Percentiles rank a stretch among this genome's conserved stretches.
These are phyloP conservation scores for Clarias fuscus DNA, from an alignment of 2,797 vertebrate genomes.

Conservation along the genomic window DNA sequence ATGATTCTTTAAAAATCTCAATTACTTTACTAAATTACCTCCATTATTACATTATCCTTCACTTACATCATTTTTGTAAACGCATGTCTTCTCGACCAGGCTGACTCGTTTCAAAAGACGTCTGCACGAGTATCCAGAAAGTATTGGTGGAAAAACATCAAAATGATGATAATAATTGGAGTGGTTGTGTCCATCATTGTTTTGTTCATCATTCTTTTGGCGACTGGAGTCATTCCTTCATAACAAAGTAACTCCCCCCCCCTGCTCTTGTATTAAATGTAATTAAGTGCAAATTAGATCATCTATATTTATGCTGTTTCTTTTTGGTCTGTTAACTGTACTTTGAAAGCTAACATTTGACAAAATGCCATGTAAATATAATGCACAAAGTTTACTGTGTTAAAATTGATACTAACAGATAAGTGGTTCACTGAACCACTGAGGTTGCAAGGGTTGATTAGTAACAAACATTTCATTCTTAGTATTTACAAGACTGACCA, in stretches of 20 bases:
- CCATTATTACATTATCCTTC: neutral
- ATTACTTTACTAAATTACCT: neutral
- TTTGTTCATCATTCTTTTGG: conserved; percentile 79
- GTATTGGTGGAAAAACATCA: conserved; percentile 82
- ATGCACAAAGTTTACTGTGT: neutral
- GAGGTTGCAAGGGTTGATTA: neutral
- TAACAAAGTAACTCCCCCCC: conserved; percentile 21
- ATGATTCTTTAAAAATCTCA: neutral
- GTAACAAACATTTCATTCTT: conserved; percentile 14
- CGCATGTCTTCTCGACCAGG: conserved; percentile 64
- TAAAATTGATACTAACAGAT: neutral
- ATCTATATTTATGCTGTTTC: conserved; percentile 12
- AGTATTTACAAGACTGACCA: neutral
- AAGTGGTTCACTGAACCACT: neutral
- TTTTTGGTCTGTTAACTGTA: neutral
- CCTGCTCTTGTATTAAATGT: conserved; percentile 6
- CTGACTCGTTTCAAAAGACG: conserved; percentile 77
- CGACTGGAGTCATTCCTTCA: conserved; percentile 68
- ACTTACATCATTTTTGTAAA: conserved; percentile 11
- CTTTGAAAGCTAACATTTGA: neutral
- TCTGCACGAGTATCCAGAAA: conserved; percentile 75
- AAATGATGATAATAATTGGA: conserved; percentile 78
- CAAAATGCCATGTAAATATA: conserved; percentile 12
- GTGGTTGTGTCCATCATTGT: conserved; percentile 70
- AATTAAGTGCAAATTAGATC: neutral